A percentile compares a stretch with the other conserved stretches of the same genome.
Evolutionary conservation across 2,113 vertebrate species (phyloP).

Genomic region (Oncorhynchus masou): DNA sequence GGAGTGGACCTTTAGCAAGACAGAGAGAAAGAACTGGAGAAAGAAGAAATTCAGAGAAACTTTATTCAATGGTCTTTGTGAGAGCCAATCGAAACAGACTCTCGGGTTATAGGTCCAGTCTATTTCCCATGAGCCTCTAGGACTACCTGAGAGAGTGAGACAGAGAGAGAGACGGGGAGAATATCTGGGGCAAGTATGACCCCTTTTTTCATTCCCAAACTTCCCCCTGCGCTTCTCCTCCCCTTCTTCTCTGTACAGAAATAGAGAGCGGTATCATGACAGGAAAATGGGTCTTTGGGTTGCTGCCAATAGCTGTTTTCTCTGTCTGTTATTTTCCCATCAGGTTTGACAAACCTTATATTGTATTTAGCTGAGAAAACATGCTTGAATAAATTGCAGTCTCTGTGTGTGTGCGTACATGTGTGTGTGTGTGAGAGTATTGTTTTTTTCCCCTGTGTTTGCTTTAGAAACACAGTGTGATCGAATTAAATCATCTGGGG

Average conservation of each 20-base stretch:
- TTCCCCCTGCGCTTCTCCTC: background rate
- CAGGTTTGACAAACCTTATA: conserved; percentile 31
- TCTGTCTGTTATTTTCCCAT: conserved; percentile 20
- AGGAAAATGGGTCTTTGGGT: background rate
- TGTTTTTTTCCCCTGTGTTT: conserved; percentile 22
- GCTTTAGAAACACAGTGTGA: conserved; percentile 45
- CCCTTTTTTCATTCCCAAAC: background rate
- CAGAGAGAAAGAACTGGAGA: background rate
- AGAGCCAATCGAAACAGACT: background rate
- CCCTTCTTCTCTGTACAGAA: background rate
- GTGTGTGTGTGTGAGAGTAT: background rate
- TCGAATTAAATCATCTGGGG: conserved; percentile 47
- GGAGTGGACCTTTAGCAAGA: background rate
- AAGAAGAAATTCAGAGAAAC: conserved; percentile 6
- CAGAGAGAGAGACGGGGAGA: background rate
- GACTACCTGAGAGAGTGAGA: background rate
- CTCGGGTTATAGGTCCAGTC: background rate
- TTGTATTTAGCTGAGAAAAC: conserved; percentile 12
- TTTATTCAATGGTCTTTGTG: conserved; percentile 15
- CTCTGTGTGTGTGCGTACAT: background rate
- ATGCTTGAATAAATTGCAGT: conserved; percentile 15
- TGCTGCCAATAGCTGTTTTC: background rate
- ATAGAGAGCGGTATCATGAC: background rate
- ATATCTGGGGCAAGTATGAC: conserved; percentile 36
- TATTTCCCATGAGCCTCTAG: background rate